Evolutionary conservation across 2,113 vertebrate species (phyloP).

Genomic region (Orcinus orca): DNA sequence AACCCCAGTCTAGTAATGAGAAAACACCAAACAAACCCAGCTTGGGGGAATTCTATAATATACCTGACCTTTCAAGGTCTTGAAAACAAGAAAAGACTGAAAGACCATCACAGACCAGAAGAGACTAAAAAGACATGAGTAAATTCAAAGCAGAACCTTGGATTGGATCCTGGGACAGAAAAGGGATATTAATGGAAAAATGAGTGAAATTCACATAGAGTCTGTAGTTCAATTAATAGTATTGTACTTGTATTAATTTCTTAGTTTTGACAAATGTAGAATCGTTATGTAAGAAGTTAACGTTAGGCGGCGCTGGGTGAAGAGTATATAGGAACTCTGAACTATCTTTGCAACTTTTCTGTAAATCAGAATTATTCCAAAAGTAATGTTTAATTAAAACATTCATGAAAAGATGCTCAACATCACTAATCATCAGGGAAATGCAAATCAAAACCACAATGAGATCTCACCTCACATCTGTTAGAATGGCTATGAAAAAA

Average conservation of each 20-base stretch:
- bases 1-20: background rate
- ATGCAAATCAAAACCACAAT: no score
- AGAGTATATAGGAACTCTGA: background rate
- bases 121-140: background rate
- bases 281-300: background rate
- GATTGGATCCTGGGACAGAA: background rate
- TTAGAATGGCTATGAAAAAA: no score
- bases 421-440: no score
- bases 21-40: background rate
- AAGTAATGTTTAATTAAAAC: background rate
- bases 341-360: background rate
- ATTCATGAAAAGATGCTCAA: no score
- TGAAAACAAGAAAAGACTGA: background rate
- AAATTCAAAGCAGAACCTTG: background rate
- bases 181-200: background rate
- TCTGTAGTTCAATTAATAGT: background rate
- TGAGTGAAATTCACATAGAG: background rate
- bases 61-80: background rate
- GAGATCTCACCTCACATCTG: no score
- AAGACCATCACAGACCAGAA: background rate
- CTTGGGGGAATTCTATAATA: background rate
- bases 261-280: background rate
- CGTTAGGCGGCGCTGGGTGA: no score
- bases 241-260: background rate
- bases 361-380: background rate